Evolutionary conservation across 2,797 vertebrate genomes (phyloP).

Genomic region (Alectoris magna): DNA sequence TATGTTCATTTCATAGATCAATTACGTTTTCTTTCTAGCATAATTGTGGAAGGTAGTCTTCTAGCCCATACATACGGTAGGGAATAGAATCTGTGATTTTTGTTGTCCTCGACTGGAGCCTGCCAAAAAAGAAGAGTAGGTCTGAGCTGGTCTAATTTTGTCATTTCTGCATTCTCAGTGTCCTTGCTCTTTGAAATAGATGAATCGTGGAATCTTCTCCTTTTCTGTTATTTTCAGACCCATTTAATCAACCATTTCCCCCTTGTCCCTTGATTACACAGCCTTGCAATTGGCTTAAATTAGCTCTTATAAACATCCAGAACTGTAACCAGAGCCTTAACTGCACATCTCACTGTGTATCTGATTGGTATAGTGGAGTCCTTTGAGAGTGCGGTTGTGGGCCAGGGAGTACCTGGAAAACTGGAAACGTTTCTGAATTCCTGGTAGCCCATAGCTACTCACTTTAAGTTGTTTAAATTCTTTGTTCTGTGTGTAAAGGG

Average conservation of each 20-base stretch:
- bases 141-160: neutral
- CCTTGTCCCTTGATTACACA: neutral
- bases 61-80: neutral
- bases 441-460: neutral
- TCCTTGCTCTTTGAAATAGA: neutral
- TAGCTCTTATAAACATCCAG: neutral
- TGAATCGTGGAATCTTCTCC: neutral
- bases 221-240: neutral
- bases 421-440: neutral
- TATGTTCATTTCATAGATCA: neutral
- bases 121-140: neutral
- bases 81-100: neutral
- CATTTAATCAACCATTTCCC: neutral
- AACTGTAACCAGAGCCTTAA: neutral
- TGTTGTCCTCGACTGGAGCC: neutral
- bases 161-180: neutral
- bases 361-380: neutral
- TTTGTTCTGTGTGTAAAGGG: conserved; percentile 87
- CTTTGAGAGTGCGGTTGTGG: neutral
- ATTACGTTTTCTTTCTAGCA: neutral
- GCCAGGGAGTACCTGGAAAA: neutral
- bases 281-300: neutral
- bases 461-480: conserved; percentile 56
- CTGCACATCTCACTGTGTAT: neutral
- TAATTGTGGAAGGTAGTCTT: neutral